Percentiles rank a stretch among this genome's conserved stretches.
phyloP scores from a whole-genome alignment of 2,797 vertebrate species.

The Rhinophrynus dorsalis region DNA sequence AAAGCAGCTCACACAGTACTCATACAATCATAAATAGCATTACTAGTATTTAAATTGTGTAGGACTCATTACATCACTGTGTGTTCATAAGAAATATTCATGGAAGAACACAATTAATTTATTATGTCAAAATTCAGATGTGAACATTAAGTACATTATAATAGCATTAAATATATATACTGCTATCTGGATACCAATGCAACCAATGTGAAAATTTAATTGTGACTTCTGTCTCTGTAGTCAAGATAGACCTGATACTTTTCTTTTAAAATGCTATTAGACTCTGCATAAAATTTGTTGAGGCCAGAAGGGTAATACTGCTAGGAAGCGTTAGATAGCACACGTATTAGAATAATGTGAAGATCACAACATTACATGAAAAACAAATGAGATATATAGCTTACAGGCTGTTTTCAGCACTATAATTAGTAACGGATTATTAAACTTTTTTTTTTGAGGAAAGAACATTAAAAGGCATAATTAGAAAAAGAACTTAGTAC shows the following conservation, averaged over 20 bases:
- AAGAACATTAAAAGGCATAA: conserved; percentile 9
- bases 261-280: conserved; percentile 25
- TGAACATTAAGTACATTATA: conserved; percentile 30
- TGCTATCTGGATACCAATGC: conserved; percentile 27
- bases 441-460: conserved; percentile 1
- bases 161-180: conserved; percentile 39
- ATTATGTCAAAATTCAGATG: conserved; percentile 50
- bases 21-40: too few relatives aligned
- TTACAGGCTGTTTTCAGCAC: conserved; percentile 43
- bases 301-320: conserved; percentile 44
- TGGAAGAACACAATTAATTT: conserved; percentile 54
- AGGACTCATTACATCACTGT: background rate
- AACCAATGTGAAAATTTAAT: conserved; percentile 45
- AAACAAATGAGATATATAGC: conserved; percentile 18
- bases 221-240: conserved; percentile 42
- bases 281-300: conserved; percentile 17
- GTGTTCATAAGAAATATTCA: conserved; percentile 12
- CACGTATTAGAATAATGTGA: conserved; percentile 6
- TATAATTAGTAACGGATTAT: conserved; percentile 20
- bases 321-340: conserved; percentile 12
- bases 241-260: conserved; percentile 18
- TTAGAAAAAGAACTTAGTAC: too few relatives aligned
- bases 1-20: too few relatives aligned
- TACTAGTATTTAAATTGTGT: too few relatives aligned
- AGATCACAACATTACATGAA: background rate